Percentiles rank a stretch among this genome's conserved stretches.
These are phyloP conservation scores for Coptodon bakossiorum DNA, from an alignment of 2,113 vertebrate genomes.

Conservation along the genomic window DNA sequence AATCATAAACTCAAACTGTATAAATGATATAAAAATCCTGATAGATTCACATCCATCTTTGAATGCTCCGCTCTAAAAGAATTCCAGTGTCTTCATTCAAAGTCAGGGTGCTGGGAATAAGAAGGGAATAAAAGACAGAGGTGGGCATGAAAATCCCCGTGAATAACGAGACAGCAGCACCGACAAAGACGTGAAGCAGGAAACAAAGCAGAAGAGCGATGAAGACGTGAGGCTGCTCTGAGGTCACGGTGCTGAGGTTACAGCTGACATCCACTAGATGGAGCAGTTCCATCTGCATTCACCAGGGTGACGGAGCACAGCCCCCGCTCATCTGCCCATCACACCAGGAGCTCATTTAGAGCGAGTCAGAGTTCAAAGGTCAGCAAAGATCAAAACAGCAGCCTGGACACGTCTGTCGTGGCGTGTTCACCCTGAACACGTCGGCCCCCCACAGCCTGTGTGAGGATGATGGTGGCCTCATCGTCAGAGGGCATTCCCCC, in stretches of 20 bases:
- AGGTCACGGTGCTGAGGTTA: background rate
- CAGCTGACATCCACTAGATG: conserved; percentile 22
- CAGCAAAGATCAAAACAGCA: background rate
- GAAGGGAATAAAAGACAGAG: background rate
- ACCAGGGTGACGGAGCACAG: background rate
- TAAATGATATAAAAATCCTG: background rate
- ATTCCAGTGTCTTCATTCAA: background rate
- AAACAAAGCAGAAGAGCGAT: background rate
- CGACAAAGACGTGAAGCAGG: background rate
- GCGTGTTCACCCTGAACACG: background rate
- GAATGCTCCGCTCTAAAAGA: background rate
- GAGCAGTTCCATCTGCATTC: background rate
- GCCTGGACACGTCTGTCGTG: background rate
- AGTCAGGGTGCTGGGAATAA: background rate
- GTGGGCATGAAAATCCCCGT: background rate
- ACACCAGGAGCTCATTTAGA: background rate
- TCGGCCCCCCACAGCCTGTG: background rate
- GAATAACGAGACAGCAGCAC: background rate
- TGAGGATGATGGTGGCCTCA: background rate
- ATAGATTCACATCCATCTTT: background rate
- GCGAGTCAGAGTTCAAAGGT: background rate
- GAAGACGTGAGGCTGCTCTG: background rate
- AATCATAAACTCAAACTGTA: background rate
- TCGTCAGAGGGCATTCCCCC: background rate
- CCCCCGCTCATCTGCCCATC: background rate